Base-by-base conservation (phyloP, 2,888 invertebrate species). In the Carabus problematicus region DNA sequence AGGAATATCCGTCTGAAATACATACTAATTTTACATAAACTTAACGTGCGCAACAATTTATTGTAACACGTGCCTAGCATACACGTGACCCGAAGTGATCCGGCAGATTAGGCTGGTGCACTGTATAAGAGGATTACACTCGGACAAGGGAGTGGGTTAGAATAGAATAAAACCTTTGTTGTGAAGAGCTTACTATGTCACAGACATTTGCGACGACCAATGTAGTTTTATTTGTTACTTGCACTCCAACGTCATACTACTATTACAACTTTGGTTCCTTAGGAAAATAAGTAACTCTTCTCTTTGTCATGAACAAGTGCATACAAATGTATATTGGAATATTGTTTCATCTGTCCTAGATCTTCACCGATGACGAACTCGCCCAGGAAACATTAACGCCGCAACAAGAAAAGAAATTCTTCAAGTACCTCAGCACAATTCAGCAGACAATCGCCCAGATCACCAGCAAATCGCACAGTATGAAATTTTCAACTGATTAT, bases 281-380 rank as follows among this genome's bases (percentile, higher is more conserved):
- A n/a, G n/a, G 29, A 29, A 29, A 29, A 29, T 29, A 29, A 29
- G 6, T 29, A 3, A 29, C 3, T 29, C 29, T 29, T 29, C n/a
- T n/a, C n/a, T n/a, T n/a, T n/a, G n/a, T n/a, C n/a, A n/a, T n/a
- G n/a, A n/a, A n/a, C n/a, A n/a, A n/a, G n/a, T n/a, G n/a, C n/a
- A n/a, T n/a, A n/a, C n/a, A n/a, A n/a, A n/a, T n/a, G n/a, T 54
- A 56, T 4, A 12, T 39, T 56, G 14, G 3, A 40, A 1, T 45
- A 40, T 8, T 43, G 3, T 47, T 52, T 12, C 16, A 8, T 18
- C 9, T 9, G 41, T 85, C 85, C 66, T 83, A 88, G 88, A 82
- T 85, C 62, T 88, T 88, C 76, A 82, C 85, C 71, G 84, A 85
- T 63, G 82, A 83, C 72, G 88, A 88, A 75, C 80, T 88, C 72